Base-by-base conservation (phyloP, 2,888 invertebrate genomes). In the Druceiella hillmani region DNA sequence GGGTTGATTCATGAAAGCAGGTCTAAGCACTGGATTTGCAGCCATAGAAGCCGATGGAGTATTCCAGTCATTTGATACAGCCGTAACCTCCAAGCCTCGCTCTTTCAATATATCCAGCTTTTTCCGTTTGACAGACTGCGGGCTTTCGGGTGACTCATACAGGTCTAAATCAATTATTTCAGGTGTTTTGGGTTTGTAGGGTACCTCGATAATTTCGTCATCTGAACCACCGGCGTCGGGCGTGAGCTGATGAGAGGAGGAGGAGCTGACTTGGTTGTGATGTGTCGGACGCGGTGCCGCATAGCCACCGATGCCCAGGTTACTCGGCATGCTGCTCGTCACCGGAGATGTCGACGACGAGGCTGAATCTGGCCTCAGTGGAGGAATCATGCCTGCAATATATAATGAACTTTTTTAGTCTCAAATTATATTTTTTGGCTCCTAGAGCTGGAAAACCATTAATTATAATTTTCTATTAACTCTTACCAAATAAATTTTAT, bases 71-170 rank as follows among this genome's bases (percentile, higher is more conserved):
- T 54, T 42, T 11, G 71, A 65, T 0, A 85, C 74, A 0, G 85
- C 78, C 1, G 85, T 86, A 2, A 86, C 85, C 55, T 86, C 85
- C 3, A 86, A 61, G 0, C 86, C 86, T 9, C 84, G 76, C 51
- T 85, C 82, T 40, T 83, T 80, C 24, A 87, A 64, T 27, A 86
- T 84, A 48, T 86, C 86, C 4, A 86, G 64, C 52, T 84, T 85
- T 45, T 80, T 76, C 59, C 83, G 83, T 45, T 83, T 75, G 9
- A 66, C 54, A 0, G 59, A 55, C 38, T 66, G 67, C 0, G 67
- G 71, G 34, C 65, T 67, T 34, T 71, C 71, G 0, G 70, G 71
- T 1, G 42, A 38, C 24, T 48, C 47, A 48, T 72, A 72, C 25
- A 70, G 67, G 53, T 81, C 81, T 5, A 81, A 58, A 50, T 79